A percentile compares a stretch with the other conserved stretches of the same genome.
These are phyloP conservation scores for Napeogenes sylphis DNA, from an alignment of 2,888 invertebrate genomes.

Conservation along the genomic window DNA sequence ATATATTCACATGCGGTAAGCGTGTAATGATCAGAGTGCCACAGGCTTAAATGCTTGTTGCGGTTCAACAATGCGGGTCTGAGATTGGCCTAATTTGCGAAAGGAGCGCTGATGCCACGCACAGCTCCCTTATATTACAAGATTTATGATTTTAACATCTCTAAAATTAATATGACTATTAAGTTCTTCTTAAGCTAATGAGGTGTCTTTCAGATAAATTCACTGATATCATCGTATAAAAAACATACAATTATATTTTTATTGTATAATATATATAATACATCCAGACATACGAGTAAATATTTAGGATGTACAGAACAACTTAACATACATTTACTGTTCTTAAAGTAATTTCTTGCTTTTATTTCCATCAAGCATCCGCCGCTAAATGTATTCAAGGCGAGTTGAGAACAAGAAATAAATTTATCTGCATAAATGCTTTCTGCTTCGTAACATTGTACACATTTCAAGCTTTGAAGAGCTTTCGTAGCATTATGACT, in stretches of 20 bases:
- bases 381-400: constrained; percentile 35
- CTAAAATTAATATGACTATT: neutral
- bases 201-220: too few relatives aligned
- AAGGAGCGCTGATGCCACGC: constrained; percentile 50
- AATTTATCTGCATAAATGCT: constrained; percentile 50
- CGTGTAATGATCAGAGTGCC: constrained; percentile 51
- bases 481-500: constrained; percentile 28
- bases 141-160: constrained; percentile 1
- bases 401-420: constrained; percentile 45
- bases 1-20: constrained; percentile 44
- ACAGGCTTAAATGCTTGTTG: constrained; percentile 73
- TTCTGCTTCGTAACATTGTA: constrained; percentile 45
- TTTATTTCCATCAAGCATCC: constrained; percentile 10
- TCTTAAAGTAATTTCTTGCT: constrained; percentile 1
- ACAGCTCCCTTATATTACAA: constrained; percentile 38
- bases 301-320: neutral
- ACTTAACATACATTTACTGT: neutral
- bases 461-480: constrained; percentile 44
- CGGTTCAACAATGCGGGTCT: constrained; percentile 65
- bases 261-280: too few relatives aligned
- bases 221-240: too few relatives aligned
- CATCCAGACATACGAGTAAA: neutral
- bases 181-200: too few relatives aligned
- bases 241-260: too few relatives aligned
- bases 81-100: constrained; percentile 68